Conservation (phyloP, 2,113 vertebrate species). For the Anguilla rostrata region DNA sequence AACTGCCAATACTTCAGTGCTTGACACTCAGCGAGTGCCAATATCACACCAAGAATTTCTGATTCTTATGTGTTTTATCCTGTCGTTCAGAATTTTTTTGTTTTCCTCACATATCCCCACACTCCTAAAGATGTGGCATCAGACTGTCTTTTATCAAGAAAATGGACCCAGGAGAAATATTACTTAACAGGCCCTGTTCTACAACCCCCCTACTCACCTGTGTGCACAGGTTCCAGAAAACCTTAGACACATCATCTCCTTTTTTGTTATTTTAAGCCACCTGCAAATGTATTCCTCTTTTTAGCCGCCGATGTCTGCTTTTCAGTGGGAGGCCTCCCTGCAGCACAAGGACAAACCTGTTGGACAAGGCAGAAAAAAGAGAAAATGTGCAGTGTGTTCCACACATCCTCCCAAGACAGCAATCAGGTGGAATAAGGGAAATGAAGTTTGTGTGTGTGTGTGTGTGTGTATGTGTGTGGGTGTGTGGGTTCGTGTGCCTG, state of each 20-base stretch:
- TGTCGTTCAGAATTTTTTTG: no score
- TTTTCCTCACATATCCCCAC: neutral
- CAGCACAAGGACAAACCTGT: constrained; percentile 45
- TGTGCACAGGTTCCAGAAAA: constrained; percentile 34
- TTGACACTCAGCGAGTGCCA: no score
- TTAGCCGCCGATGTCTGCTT: constrained; percentile 40
- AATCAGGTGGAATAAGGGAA: constrained; percentile 54
- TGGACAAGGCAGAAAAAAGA: constrained; percentile 41
- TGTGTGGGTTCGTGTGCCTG: neutral
- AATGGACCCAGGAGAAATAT: constrained; percentile 52
- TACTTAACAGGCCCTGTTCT: constrained; percentile 40
- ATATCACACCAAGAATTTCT: no score
- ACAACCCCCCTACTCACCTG: constrained; percentile 11
- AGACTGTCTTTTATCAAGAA: constrained; percentile 61
- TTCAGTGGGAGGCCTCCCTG: constrained; percentile 35
- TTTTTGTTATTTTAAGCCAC: constrained; percentile 67
- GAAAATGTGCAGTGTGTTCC: constrained; percentile 65
- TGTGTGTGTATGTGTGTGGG: constrained; percentile 17
- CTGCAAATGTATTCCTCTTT: constrained; percentile 60
- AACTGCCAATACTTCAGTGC: no score
- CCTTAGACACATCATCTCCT: constrained; percentile 49
- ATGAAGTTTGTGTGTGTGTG: constrained; percentile 25
- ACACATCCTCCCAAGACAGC: constrained; percentile 69
- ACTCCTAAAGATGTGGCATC: constrained; percentile 34
- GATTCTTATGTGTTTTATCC: no score